Conservation (phyloP, 2,797 vertebrate genomes). For the Etheostoma perlongum region DNA sequence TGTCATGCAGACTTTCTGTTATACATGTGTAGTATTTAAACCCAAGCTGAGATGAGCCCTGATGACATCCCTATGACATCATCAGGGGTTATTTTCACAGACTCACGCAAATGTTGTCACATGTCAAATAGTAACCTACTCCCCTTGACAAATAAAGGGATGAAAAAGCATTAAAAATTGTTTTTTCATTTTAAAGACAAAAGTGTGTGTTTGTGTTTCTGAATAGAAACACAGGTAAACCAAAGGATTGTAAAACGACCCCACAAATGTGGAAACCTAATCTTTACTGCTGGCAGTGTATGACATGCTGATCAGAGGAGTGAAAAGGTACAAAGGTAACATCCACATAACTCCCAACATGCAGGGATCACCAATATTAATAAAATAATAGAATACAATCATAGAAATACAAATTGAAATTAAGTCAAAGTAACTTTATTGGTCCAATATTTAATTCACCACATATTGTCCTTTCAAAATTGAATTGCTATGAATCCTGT, state of each 20-base stretch:
- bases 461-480: neutral
- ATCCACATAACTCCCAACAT: slow-evolving; percentile 9
- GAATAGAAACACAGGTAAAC: neutral
- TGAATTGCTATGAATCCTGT: neutral
- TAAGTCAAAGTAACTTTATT: slow-evolving; percentile 23
- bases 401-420: neutral
- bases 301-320: neutral
- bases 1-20: neutral
- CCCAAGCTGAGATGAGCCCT: neutral
- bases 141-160: neutral
- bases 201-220: neutral
- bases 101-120: neutral
- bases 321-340: slow-evolving; percentile 42
- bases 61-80: neutral
- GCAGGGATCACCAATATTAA: neutral
- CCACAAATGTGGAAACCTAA: slow-evolving; percentile 4
- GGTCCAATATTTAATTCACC: neutral
- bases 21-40: neutral
- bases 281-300: neutral
- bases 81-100: neutral
- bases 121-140: neutral
- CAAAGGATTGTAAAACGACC: neutral
- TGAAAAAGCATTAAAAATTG: neutral
- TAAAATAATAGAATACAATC: neutral
- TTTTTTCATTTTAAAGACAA: neutral